phyloP scores from a whole-genome alignment of 2,888 invertebrate species.

The Epistrophe grossulariae region DNA sequence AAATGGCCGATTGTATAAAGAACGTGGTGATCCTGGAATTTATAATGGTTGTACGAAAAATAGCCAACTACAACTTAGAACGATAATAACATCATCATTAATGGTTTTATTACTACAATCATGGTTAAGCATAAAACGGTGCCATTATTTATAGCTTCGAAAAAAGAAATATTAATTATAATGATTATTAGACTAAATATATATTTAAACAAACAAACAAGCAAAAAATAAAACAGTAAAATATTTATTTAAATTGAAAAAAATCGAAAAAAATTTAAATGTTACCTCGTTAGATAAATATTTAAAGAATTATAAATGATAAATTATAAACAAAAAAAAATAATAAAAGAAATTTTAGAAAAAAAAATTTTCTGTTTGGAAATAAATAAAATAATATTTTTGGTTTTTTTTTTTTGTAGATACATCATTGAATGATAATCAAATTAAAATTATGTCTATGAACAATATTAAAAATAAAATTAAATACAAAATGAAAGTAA shows the following conservation, averaged over 20 bases:
- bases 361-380: conserved; percentile 17
- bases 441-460: conserved; percentile 41
- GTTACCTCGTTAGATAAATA: conserved; percentile 80
- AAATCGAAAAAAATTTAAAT: conserved; percentile 78
- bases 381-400: not conserved
- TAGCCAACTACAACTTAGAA: conserved; percentile 20
- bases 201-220: conserved; percentile 54
- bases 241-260: conserved; percentile 63
- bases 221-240: conserved; percentile 53
- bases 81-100: conserved; percentile 43
- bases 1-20: conserved; percentile 83
- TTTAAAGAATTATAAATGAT: conserved; percentile 60
- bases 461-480: conserved; percentile 21
- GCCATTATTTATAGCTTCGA: conserved; percentile 65
- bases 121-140: conserved; percentile 40
- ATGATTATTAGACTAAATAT: conserved; percentile 64
- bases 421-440: conserved; percentile 50
- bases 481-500: conserved; percentile 42
- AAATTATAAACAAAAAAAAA: conserved; percentile 34
- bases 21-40: conserved; percentile 79
- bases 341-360: conserved; percentile 21
- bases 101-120: conserved; percentile 50
- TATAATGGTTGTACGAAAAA: conserved; percentile 76
- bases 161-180: conserved; percentile 65
- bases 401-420: conserved; percentile 45